These are phyloP conservation scores for Poicephalus meyeri DNA, from an alignment of 2,113 vertebrate genomes.

Conservation along the genomic window DNA sequence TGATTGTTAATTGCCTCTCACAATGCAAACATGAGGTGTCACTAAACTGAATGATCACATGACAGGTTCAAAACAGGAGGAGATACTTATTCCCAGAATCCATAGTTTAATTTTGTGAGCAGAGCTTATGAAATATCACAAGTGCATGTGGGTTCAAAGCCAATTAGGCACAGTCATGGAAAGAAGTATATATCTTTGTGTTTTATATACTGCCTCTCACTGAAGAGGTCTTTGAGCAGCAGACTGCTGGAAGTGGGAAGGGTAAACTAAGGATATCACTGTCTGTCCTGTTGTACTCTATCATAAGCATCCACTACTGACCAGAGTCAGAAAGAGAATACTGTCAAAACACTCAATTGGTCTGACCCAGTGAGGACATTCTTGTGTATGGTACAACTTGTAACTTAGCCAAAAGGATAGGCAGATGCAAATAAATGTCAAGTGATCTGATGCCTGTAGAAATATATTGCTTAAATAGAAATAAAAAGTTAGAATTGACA, in stretches of 20 bases:
- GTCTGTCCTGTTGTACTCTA: not conserved
- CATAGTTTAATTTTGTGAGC: not conserved
- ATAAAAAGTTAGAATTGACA: not conserved
- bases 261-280: conserved; percentile 4
- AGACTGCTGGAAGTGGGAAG: conserved; percentile 28
- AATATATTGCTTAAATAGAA: not conserved
- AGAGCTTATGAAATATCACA: not conserved
- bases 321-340: not conserved
- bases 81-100: not conserved
- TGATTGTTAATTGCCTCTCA: not conserved
- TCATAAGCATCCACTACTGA: not conserved
- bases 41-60: not conserved
- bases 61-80: not conserved
- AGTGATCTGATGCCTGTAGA: not conserved
- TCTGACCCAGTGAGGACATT: not conserved
- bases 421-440: not conserved
- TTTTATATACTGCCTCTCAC: conserved; percentile 25
- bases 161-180: not conserved
- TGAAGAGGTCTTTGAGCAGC: conserved; percentile 33
- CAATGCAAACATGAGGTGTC: not conserved
- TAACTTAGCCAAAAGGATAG: not conserved
- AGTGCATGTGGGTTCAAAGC: not conserved
- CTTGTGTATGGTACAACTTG: not conserved
- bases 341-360: not conserved
- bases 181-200: not conserved